Percentiles rank a stretch among this genome's conserved stretches.
These are phyloP conservation scores for Plagodis dolabraria DNA, from an alignment of 2,888 invertebrate genomes.

Conservation along the genomic window DNA sequence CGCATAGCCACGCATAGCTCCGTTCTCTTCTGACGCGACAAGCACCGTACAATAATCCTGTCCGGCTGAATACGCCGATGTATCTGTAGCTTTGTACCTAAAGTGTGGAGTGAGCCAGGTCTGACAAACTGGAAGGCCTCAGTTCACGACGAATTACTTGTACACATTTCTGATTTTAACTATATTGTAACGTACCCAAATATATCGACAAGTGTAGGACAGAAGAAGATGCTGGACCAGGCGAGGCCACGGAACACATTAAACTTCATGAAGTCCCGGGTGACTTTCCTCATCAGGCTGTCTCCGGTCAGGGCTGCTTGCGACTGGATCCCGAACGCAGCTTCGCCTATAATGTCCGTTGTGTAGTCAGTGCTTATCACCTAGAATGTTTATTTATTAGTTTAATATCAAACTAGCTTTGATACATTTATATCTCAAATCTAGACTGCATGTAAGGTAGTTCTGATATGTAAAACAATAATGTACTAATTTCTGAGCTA, in stretches of 20 bases:
- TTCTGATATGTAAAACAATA: too few relatives aligned
- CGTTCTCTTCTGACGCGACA: too few relatives aligned
- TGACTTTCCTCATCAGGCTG: slow-evolving; percentile 48
- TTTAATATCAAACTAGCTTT: too few relatives aligned
- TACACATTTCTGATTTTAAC: not conserved
- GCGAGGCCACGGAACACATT: slow-evolving; percentile 44
- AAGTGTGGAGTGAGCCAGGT: too few relatives aligned
- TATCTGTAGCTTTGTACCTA: too few relatives aligned
- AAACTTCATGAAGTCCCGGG: slow-evolving; percentile 51
- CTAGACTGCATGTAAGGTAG: slow-evolving; percentile 26
- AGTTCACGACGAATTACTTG: not conserved
- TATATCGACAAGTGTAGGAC: slow-evolving; percentile 50
- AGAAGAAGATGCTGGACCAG: slow-evolving; percentile 58
- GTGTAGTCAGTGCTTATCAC: slow-evolving; percentile 44
- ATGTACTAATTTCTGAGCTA: too few relatives aligned
- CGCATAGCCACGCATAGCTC: too few relatives aligned
- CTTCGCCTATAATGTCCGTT: slow-evolving; percentile 52
- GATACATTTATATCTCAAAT: not conserved
- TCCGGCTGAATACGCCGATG: too few relatives aligned
- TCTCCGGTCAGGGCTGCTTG: slow-evolving; percentile 48
- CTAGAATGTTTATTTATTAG: slow-evolving; percentile 28
- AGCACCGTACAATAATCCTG: too few relatives aligned
- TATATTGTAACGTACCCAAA: slow-evolving; percentile 42
- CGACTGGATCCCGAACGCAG: slow-evolving; percentile 51
- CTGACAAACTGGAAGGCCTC: too few relatives aligned